Base-by-base conservation (phyloP, 1,140 invertebrate species). In the Drosophila obscura region DNA sequence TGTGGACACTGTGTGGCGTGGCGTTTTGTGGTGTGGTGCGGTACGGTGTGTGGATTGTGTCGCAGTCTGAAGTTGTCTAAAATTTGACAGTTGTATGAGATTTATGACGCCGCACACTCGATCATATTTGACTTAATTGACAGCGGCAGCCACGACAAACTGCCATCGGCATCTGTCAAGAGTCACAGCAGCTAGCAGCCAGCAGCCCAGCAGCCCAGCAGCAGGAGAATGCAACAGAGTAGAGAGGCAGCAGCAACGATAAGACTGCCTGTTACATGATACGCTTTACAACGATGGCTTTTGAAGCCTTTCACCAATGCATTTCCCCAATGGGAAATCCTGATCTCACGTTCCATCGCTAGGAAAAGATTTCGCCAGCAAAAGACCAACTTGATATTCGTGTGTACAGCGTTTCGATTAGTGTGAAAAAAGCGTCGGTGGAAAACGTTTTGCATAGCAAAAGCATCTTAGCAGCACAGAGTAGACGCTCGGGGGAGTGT, bases 71-170 rank as follows among this genome's bases (percentile, higher is more conserved):
- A 85, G 81, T 87, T 87, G 82, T 87, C 82, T 75, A 87, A 87
- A 67, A 87, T 87, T 82, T 87, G 82, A 87, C 82, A 87, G 82
- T 88, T 81, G 78, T 88, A 78, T 82, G 82, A 87, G 82, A 87
- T 87, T 87, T 87, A 87, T 87, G 82, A 87, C 77, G 78, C 82
- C 74, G 78, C 78, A 71, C 82, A 82, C 82, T 87, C 82, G 82
- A 87, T 87, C 82, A 87, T 87, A 87, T 88, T 87, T 87, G 82
- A 87, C 82, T 87, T 87, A 87, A 87, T 87, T 87, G 82, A 87
- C 82, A 87, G 82, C 78, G 79, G 65, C 82, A 87, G 82, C 81
- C 82, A 85, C 81, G 81, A 85, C 81, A 85, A 80, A 85, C 77
- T 84, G 81, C 81, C 81, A 84, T 60, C 75, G 72, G 62, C 73